Evolutionary conservation across 2,888 invertebrate genomes (phyloP).

Genomic region (Lottia gigantea): DNA sequence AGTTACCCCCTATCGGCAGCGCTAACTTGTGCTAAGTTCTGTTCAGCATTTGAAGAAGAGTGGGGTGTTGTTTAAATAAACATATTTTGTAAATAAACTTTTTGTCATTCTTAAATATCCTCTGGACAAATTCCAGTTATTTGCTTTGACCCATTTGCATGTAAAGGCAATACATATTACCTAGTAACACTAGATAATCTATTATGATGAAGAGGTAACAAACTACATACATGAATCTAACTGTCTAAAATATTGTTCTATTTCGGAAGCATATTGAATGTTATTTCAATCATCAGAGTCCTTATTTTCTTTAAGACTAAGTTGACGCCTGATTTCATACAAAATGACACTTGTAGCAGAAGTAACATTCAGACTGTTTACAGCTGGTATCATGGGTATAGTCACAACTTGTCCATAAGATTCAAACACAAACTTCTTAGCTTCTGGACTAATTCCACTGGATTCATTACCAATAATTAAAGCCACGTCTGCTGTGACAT

Average conservation of each 20-base stretch:
- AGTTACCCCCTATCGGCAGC: conserved; percentile 97
- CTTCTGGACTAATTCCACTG: conserved; percentile 82
- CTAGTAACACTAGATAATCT: no score
- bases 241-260: not conserved
- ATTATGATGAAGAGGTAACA: no score
- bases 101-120: not conserved
- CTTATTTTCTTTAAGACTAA: conserved; percentile 10
- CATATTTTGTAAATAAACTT: conserved; percentile 16
- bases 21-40: conserved; percentile 93
- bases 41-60: conserved; percentile 92
- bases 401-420: conserved; percentile 77
- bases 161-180: no score
- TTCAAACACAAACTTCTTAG: conserved; percentile 74
- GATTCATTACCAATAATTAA: conserved; percentile 91
- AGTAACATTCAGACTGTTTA: conserved; percentile 88
- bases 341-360: conserved; percentile 85
- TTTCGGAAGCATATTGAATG: not conserved
- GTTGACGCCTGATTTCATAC: conserved; percentile 78
- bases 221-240: not conserved
- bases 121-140: not conserved
- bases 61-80: conserved; percentile 73
- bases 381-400: conserved; percentile 80
- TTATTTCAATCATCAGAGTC: no score
- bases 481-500: conserved; percentile 68
- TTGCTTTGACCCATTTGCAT: no score